Conservation (phyloP, 2,113 vertebrate species). For the Osmerus eperlanus region DNA sequence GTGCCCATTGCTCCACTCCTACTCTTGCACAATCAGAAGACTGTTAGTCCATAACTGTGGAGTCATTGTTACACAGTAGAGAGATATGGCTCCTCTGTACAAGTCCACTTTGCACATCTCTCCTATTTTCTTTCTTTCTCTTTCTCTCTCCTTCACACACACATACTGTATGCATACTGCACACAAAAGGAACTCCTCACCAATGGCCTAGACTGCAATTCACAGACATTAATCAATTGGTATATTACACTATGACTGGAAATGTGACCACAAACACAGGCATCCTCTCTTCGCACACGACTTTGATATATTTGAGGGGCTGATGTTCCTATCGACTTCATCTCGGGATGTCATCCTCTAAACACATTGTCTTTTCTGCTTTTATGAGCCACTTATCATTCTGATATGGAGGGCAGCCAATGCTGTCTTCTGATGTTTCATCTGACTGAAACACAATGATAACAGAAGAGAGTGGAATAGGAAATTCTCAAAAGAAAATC, state of each 20-base stretch:
- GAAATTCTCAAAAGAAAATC: neutral
- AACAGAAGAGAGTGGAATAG: conserved; percentile 19
- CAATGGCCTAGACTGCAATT: conserved; percentile 1
- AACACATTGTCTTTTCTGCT: conserved; percentile 9
- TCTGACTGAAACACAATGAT: neutral
- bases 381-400: conserved; percentile 24
- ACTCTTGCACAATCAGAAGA: conserved; percentile 21
- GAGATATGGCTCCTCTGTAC: neutral
- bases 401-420: conserved; percentile 15
- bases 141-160: conserved; percentile 3
- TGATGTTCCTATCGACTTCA: conserved; percentile 36
- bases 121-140: neutral
- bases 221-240: conserved; percentile 36
- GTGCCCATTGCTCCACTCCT: conserved; percentile 26
- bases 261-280: conserved; percentile 23
- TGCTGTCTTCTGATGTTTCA: too few relatives aligned
- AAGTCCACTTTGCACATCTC: too few relatives aligned
- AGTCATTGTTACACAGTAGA: conserved; percentile 9
- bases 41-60: conserved; percentile 7
- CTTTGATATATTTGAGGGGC: conserved; percentile 1
- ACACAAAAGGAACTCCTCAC: conserved; percentile 12
- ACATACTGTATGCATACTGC: conserved; percentile 5
- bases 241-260: conserved; percentile 35
- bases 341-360: conserved; percentile 22
- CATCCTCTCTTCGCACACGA: conserved; percentile 20